Evolutionary conservation across 53 echinoderm and acorn worm species (phyloP), one percentile per base, ranked within the genome.

Genomic region (Echinometra lucunter): DNA sequence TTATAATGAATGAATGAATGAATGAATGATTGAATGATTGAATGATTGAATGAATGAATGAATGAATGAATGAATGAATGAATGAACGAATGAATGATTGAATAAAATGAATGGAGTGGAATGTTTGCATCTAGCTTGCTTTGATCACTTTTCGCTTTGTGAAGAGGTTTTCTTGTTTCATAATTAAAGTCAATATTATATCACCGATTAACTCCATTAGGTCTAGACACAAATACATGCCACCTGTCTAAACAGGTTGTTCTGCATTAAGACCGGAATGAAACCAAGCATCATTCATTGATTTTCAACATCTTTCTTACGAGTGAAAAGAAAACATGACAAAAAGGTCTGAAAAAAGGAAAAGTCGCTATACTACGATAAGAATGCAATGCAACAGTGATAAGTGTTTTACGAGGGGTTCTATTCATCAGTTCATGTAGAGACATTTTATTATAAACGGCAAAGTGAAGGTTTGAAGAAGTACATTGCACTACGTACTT

Each of bases 401-500:
- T 42, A 21, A 38, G 42, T 40, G 78, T 30, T 78, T 78, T 78
- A 42, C 21, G 78, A 38, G 5, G 38, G 19, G 69, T 34, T 69
- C 28, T 67, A 67, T 28, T 34, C 8, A n/a, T n/a, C n/a, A n/a
- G n/a, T n/a, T n/a, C n/a, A n/a, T n/a, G n/a, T 69, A 69, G 69
- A 40, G 78, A 78, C 19, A 17, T 23, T 42, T 42, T 78, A 38
- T 78, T 38, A 37, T 38, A 42, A 69, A 69, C 69, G 12, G 49
- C 12, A 21, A 40, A 49, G 28, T 21, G n/a, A 37, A 49, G 85
- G 85, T 49, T n/a, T 85, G 28, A 85, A 10, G 89, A 89, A 89
- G 89, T 89, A 30, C 89, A 89, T 3, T 89, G 89, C 60, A 89
- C 89, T 58, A 9, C 38, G 89, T 38, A 37, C 58, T 58, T 89